Evolutionary conservation across 2,797 vertebrate species (phyloP), one percentile per base, ranked within the genome.

Genomic region (Pteronotus mesoamericanus): DNA sequence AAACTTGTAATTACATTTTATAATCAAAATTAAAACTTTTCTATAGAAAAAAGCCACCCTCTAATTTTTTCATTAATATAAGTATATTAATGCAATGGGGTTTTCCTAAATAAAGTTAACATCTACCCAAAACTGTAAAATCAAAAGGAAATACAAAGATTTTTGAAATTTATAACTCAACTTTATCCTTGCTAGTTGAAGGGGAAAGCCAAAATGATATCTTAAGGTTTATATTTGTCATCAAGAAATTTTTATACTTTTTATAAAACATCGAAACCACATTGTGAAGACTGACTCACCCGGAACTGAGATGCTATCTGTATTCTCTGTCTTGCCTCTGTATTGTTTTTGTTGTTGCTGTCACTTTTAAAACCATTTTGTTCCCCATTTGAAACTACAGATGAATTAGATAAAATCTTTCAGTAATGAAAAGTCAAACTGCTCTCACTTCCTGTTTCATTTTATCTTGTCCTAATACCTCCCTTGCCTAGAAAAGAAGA

Each of bases 391-490:
- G 91, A 95, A 94, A 87, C 44, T 92, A 48, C 26, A 75, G 37
- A 86, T 94, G 90, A 91, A 82, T 86, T 93, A 91, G 53, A 86
- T 95, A 88, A 93, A 85, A 85, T 75, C 72, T 71, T 57, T n/a
- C 57, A 95, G 88, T 89, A 95, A 86, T 88, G 34, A 91, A 88
- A 91, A 94, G 57, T 77, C 82, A 91, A 86, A 90, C 71, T 96
- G 39, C 34, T 82, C 48, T 94, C 12, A 72, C 85, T 94, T 95
- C 82, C 94, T 92, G 72, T 88, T 97, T 86, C 51, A 86, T 94
- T 95, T 83, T 64, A 53, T 96, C 57, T 78, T 89, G 39, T 78
- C 68, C 59, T 90, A 37, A 32, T 68, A 69, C 8, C 10, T 72
- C 86, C 77, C 22, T 92, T 83, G 68, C n/a, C 68, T 95, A 86